Evolutionary conservation across 2,888 invertebrate species (phyloP), one percentile per base, ranked within the genome.

Genomic region (Aleiodes leptofemur): DNA sequence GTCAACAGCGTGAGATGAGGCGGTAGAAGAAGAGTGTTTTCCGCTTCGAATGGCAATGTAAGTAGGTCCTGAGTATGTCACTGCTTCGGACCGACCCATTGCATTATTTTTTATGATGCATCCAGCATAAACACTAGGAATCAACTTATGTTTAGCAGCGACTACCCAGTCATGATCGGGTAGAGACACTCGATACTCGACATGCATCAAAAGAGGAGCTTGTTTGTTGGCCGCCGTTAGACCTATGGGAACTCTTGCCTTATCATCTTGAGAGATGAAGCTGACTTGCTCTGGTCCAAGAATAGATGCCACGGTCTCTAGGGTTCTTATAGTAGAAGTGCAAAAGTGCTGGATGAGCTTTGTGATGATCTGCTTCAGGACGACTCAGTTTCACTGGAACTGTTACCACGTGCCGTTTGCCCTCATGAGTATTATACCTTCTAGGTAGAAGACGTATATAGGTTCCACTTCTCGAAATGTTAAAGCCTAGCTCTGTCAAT

Each of bases 41-140:
- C 82, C 84, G 68, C 81, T 81, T 14, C 85, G 51, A n/a, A 87
- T 84, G 8, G 88, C 84, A 51, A 90, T 82, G 80, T 87, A 88
- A 72, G 89, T 90, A 66, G 90, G 90, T 13, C 90, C 90, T 72
- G 82, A 84, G 75, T 88, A 88, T 31, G 82, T 72, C 43, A 90
- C 87, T 57, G 87, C 86, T 82, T 86, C 73, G 74, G 82, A 80
- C 64, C 82, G 77, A 61, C 85, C 84, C 51, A 51, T 51, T 51
- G 4, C 51, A 14, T 51, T 51, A 8, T 4, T 4, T 66, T 82
- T 80, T 6, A 87, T 80, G 55, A 68, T 64, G 59, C 83, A 78
- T 31, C 76, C 82, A 34, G 84, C 86, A 78, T 86, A 85, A 0
- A 87, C 85, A 23, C 83, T 82, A 31, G 85, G 85, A 50, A 85